Evolutionary conservation across 2,113 vertebrate genomes (phyloP).

Genomic region (Lepus europaeus): DNA sequence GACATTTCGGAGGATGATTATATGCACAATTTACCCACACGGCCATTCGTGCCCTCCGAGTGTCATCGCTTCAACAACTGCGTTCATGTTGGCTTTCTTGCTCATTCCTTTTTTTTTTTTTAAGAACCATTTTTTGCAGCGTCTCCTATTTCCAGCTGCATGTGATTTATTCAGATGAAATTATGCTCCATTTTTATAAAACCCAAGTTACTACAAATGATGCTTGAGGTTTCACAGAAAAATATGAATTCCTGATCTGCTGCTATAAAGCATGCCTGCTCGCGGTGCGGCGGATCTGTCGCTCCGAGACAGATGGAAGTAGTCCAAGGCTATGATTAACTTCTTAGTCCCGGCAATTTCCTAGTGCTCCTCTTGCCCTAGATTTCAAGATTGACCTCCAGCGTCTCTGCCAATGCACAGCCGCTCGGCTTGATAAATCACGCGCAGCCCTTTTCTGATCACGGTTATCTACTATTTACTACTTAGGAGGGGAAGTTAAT

Average conservation of each 20-base stretch:
- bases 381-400: constrained; percentile 89
- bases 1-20: constrained; percentile 85
- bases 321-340: constrained; percentile 89
- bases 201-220: constrained; percentile 85
- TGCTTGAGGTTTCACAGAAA: constrained; percentile 86
- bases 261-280: constrained; percentile 83
- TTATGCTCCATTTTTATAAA: constrained; percentile 89
- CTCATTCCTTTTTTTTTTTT: constrained; percentile 68
- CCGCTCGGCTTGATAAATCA: constrained; percentile 89
- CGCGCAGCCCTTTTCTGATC: constrained; percentile 87
- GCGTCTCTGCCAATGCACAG: constrained; percentile 86
- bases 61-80: constrained; percentile 71
- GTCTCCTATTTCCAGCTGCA: constrained; percentile 79
- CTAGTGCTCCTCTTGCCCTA: constrained; percentile 86
- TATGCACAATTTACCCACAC: constrained; percentile 80
- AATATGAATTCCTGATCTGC: constrained; percentile 88
- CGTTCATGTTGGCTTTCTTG: constrained; percentile 77
- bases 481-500: constrained; percentile 85
- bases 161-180: constrained; percentile 86
- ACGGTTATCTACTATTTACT: constrained; percentile 89
- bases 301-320: constrained; percentile 88
- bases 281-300: constrained; percentile 74
- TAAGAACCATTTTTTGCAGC: constrained; percentile 44
- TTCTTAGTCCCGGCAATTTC: constrained; percentile 88
- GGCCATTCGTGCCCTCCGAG: constrained; percentile 73